phyloP scores from a whole-genome alignment of 2,113 vertebrate species.

The Strix uralensis region DNA sequence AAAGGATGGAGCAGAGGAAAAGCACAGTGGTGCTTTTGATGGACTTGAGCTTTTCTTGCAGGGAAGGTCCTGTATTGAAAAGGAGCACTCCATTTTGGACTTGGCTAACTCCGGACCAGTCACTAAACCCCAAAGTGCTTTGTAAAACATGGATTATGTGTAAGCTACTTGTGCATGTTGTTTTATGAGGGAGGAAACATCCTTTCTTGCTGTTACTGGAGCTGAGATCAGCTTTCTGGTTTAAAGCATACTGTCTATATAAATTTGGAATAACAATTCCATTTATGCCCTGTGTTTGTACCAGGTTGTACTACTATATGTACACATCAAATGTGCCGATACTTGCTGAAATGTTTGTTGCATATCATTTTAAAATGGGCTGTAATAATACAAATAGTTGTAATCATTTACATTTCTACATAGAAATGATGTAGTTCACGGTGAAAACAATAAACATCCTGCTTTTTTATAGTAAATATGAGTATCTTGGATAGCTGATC shows the following conservation, averaged over 20 bases:
- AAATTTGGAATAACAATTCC: not conserved
- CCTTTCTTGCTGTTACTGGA: not conserved
- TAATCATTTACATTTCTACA: constrained; percentile 32
- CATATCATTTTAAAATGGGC: not conserved
- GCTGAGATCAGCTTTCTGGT: not conserved
- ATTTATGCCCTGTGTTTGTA: not conserved
- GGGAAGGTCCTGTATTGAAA: not conserved
- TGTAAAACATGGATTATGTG: not conserved
- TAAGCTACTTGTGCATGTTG: not conserved
- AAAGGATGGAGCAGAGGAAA: not conserved
- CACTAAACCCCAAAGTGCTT: not conserved
- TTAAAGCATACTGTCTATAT: not conserved
- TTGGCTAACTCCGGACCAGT: not conserved
- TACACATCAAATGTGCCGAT: not conserved
- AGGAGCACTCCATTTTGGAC: not conserved
- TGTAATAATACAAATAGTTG: constrained; percentile 31
- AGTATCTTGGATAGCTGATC: not conserved
- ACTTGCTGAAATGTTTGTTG: not conserved
- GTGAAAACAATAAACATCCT: constrained; percentile 55
- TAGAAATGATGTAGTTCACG: not conserved
- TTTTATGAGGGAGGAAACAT: not conserved
- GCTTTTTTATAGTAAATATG: constrained; percentile 38
- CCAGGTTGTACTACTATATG: not conserved
- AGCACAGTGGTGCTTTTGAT: not conserved
- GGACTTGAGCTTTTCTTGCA: not conserved